Base-by-base conservation (phyloP, 2,888 invertebrate species). In the Netelia fuscicornis region DNA sequence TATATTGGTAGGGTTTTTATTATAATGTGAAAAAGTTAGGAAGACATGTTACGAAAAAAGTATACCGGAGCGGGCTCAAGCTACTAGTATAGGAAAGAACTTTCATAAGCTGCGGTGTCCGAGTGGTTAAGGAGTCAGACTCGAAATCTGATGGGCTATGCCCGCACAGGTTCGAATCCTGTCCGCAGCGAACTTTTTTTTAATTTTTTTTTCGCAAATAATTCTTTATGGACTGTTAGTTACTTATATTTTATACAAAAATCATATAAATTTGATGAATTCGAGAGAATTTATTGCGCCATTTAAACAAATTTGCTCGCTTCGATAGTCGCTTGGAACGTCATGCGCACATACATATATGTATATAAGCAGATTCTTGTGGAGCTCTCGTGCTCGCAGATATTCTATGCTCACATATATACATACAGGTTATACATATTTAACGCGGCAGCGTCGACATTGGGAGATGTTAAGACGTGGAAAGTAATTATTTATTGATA, bases 151-250 rank as follows among this genome's bases (percentile, higher is more conserved):
- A 95, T 95, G 95, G 95, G 95, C 94, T 94, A 90, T 95, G 94
- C 95, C 95, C 95, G 95, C 95, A 94, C 95, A 95, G 95, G 95
- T 95, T 95, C 95, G 95, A 95, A 95, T 95, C 95, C 95, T 95
- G 95, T 95, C 95, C 94, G 94, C 93, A 94, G 94, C 94, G 94
- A 74, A 81, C 68, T 85, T 90, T 90, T 92, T 90, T 89, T 87
- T 82, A 42, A 8, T 52, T 67, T 54, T 77, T 80, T 72, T 82
- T 81, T 58, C 30, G 44, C 20, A 11, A 25, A 11, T 58, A 10
- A 17, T 52, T n/a, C 5, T 68, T 20, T 20, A 2, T 60, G 8
- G 2, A n/a, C 58, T n/a, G 11, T 64, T 11, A 52, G 52, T 54
- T 2, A 17, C 8, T 20, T 20, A 58, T 58, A 17, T 54, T 54